Percentiles rank a stretch among this genome's conserved stretches.
These are phyloP conservation scores for Montipora efflorescens DNA, from an alignment of 64 coral and sea anemone genomes.

Conservation along the genomic window DNA sequence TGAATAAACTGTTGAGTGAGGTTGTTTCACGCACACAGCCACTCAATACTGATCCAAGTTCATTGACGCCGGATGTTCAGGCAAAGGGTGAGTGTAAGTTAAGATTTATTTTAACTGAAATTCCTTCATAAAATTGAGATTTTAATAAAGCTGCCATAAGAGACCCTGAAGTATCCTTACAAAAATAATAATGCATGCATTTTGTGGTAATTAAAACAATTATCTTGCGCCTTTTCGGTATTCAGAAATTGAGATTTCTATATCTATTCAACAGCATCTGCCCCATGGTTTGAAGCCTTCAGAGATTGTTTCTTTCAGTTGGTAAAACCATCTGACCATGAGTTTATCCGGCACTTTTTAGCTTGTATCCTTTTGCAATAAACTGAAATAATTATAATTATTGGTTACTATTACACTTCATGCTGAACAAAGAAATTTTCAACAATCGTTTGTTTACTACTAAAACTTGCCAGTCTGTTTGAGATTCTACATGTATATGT, in stretches of 20 bases:
- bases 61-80: conserved; percentile 70
- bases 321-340: conserved; percentile 97
- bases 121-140: no score
- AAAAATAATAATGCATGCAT: no score
- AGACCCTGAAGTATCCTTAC: no score
- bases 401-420: no score
- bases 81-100: conserved; percentile 47
- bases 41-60: conserved; percentile 53
- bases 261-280: conserved; percentile 67
- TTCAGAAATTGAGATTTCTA: not conserved
- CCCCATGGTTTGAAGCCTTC: conserved; percentile 99
- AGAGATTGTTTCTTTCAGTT: conserved; percentile 97
- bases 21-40: conserved; percentile 91
- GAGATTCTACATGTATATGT: no score
- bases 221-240: no score
- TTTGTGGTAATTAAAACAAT: no score
- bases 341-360: conserved; percentile 98
- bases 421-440: no score
- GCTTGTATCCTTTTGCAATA: conserved; percentile 89
- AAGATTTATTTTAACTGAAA: not conserved
- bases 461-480: no score
- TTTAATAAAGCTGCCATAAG: no score
- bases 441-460: no score
- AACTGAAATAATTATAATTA: not conserved
- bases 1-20: conserved; percentile 96